Conservation (phyloP, 2,888 invertebrate genomes). For the Rhagium mordax region DNA sequence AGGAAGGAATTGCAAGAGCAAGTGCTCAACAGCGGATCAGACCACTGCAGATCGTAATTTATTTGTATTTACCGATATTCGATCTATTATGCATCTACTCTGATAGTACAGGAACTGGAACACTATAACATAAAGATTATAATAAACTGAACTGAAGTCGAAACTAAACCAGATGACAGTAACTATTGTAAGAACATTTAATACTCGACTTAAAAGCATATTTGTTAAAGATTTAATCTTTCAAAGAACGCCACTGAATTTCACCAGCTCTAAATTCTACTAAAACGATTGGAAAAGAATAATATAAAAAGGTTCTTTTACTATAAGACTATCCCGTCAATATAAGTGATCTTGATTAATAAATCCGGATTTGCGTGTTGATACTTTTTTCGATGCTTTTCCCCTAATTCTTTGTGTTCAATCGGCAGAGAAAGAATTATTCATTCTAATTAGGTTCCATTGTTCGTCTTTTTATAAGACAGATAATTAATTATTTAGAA, state of each 20-base stretch:
- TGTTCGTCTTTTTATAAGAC: not conserved
- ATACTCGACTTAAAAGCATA: too few relatives aligned
- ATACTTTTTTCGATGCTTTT: conserved; percentile 28
- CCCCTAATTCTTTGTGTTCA: conserved; percentile 27
- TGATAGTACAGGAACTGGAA: too few relatives aligned
- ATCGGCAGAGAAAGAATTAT: conserved; percentile 13
- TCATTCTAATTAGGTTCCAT: not conserved
- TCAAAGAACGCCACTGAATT: not conserved
- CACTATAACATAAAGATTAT: too few relatives aligned
- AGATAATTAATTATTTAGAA: not conserved
- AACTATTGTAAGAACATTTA: too few relatives aligned
- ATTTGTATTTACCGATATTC: too few relatives aligned
- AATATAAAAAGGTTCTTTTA: conserved; percentile 15
- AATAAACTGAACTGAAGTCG: too few relatives aligned
- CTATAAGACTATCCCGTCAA: conserved; percentile 29
- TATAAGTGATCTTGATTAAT: conserved; percentile 39
- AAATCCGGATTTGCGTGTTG: conserved; percentile 36
- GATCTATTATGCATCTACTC: too few relatives aligned
- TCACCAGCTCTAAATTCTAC: not conserved
- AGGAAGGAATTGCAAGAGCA: too few relatives aligned
- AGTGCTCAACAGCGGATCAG: too few relatives aligned
- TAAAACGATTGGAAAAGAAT: not conserved
- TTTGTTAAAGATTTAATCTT: too few relatives aligned
- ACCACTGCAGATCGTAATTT: too few relatives aligned
- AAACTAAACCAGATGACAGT: too few relatives aligned